phyloP scores from a whole-genome alignment of 37 sponge, comb jelly and placozoan genomes.

The Beroe ovata region DNA sequence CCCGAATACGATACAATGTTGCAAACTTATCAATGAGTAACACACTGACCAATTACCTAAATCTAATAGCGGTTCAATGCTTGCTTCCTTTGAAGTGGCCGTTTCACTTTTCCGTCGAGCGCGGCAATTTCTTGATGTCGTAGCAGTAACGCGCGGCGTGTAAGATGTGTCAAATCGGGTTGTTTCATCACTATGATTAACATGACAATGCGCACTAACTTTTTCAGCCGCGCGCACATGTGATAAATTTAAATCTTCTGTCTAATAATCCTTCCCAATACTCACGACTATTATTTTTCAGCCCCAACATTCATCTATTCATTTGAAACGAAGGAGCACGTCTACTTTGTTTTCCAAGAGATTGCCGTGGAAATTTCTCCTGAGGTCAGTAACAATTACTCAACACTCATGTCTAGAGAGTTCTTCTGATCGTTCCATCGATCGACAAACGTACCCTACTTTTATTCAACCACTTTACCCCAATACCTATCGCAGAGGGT shows the following conservation, averaged over 20 bases:
- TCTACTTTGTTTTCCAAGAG: conserved; percentile 61
- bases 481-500: conserved; percentile 24
- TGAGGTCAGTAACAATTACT: conserved; percentile 11
- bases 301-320: conserved; percentile 60
- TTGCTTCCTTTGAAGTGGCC: not conserved
- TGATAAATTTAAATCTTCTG: not conserved
- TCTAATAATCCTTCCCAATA: not conserved
- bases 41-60: not conserved
- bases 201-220: not conserved
- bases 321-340: conserved; percentile 31
- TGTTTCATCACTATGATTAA: not conserved
- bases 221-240: not conserved
- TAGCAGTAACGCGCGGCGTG: not conserved
- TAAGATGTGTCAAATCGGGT: too few relatives aligned
- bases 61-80: not conserved
- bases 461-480: not conserved
- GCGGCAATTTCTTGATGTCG: not conserved
- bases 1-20: not conserved
- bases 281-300: conserved; percentile 5
- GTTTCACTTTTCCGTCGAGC: not conserved
- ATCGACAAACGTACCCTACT: not conserved
- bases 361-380: conserved; percentile 54
- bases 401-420: too few relatives aligned
- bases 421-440: too few relatives aligned
- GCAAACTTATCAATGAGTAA: not conserved